Evolutionary conservation across 2,113 vertebrate genomes (phyloP), one percentile per base, ranked within the genome.

Genomic region (Oreocharis arfaki): DNA sequence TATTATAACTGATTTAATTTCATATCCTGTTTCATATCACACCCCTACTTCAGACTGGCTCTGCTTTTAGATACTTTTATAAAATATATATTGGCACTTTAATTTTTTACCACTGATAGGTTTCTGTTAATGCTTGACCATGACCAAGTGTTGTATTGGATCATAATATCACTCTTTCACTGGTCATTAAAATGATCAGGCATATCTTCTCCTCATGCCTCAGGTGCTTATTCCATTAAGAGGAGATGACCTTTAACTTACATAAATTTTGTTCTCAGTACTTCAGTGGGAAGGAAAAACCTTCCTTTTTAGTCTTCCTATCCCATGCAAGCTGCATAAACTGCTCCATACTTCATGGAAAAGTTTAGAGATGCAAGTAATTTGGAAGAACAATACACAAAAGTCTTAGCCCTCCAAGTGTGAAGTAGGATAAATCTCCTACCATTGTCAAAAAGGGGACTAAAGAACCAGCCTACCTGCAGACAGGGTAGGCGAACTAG

Each of bases 381-480:
- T 39, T n/a, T 80, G 20, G 41, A 90, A 89, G 37, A 94, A 80
- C 0, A 3, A 33, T 10, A 70, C 11, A 60, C 10, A 70, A 61
- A 84, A 84, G 35, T 23, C 13, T 49, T 50, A 86, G 13, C 55
- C 13, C 28, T 89, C 5, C n/a, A 74, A 67, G 23, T 21, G 53
- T 9, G 6, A 86, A 64, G 20, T 2, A 78, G 60, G 17, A 61
- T 46, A 65, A 69, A 84, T n/a, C 14, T 82, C 30, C 8, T 37
- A 64, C 14, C 19, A 18, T 0, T 60, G 16, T 56, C 49, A 47
- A 84, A 80, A 1, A 44, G 2, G 3, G 1, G 3, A 69, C 42
- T 44, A 59, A 86, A 84, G 33, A 92, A 17, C 3, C 9, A 81
- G 42, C 23, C 12, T 61, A 70, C 14, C 6, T 78, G 30, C 10